Percentiles rank a stretch among this genome's conserved stretches.
These are phyloP conservation scores for Petrosia ficiformis DNA, from an alignment of 37 sponge, comb jelly and placozoan genomes.

Conservation along the genomic window DNA sequence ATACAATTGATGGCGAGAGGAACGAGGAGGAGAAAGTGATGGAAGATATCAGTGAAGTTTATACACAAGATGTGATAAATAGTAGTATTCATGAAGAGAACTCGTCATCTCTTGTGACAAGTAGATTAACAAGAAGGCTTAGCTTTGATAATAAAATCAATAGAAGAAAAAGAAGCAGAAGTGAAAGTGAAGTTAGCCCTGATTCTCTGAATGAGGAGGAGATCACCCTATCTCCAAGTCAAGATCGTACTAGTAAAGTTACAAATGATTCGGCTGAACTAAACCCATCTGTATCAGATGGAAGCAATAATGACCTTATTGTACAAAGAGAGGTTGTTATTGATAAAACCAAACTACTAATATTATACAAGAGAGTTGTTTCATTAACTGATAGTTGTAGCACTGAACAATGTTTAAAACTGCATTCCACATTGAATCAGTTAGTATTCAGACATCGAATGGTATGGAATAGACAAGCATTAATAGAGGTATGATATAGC, in stretches of 20 bases:
- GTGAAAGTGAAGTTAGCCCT: no score
- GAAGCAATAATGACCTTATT: no score
- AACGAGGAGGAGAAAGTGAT: conserved; percentile 8
- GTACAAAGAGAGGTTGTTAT: conserved; percentile 18
- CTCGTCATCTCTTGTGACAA: no score
- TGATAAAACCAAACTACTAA: conserved; percentile 13
- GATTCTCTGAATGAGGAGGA: no score
- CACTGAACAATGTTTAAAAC: conserved; percentile 31
- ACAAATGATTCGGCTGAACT: no score
- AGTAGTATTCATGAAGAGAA: background rate
- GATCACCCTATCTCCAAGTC: no score
- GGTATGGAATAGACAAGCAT: conserved; percentile 10
- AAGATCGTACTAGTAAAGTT: no score
- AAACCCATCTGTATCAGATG: no score
- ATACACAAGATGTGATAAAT: background rate
- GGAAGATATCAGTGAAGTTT: conserved; percentile 16
- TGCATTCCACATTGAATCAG: conserved; percentile 54
- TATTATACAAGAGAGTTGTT: conserved; percentile 30
- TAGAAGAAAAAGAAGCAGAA: no score
- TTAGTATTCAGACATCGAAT: conserved; percentile 60
- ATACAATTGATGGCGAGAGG: background rate
- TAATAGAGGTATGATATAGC: conserved; percentile 43
- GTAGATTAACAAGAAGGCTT: no score
- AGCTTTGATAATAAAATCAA: no score
- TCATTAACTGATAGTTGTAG: conserved; percentile 29